Evolutionary conservation across 2,888 invertebrate species (phyloP), one percentile per base, ranked within the genome.

Genomic region (Salticus scenicus): DNA sequence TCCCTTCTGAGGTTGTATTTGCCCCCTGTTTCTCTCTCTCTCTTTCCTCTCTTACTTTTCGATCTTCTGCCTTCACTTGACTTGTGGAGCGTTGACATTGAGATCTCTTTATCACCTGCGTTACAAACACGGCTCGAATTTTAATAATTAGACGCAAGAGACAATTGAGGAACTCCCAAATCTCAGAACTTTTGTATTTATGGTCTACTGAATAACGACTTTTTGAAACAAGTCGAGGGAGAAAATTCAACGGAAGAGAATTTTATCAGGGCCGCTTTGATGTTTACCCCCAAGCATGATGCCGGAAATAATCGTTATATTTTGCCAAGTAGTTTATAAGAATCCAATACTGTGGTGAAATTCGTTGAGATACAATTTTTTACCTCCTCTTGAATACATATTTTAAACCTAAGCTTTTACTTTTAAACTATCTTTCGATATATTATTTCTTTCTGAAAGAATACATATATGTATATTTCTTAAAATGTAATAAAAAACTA

Each of bases 61-160:
- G 5, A 17, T 51, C 76, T 66, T 72, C 76, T 72, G 81, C 64
- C 47, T 76, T 83, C 76, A 77, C 83, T 84, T 83, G 83, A 83
- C 51, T 83, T 84, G 73, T 84, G 77, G 67, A 73, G 83, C 83
- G 83, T 77, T 84, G 83, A 84, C 83, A 84, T 69, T 83, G 66
- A 42, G 30, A 10, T 33, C 31, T 47, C 42, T 71, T 76, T 69
- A 70, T 76, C 82, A 83, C 82, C 82, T 83, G 82, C 77, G 47
- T 64, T 51, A 10, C 1, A n/a, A 66, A 27, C 33, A 71, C 63
- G 64, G 79, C 42, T 17, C 47, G 64, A 28, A 42, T 72, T 66
- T 47, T 28, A 47, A 33, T 47, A 71, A 70, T 78, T 78, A 57
- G 24, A 5, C 20, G 5, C 12, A 57, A 5, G 24, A 24, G 57